phyloP scores from a whole-genome alignment of 2,888 invertebrate species.

The Escarpia spicata region DNA sequence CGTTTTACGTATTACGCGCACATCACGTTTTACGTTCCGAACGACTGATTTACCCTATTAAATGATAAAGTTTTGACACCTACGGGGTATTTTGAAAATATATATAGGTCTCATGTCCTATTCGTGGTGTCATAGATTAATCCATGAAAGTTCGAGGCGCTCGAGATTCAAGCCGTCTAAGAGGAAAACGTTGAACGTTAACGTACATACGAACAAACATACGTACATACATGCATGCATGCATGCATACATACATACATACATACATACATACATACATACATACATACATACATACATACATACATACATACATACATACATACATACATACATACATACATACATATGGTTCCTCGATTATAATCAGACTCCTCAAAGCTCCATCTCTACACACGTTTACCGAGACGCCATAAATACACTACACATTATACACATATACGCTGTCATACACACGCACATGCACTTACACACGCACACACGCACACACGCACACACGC shows the following conservation, averaged over 20 bases:
- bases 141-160: not conserved
- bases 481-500: not conserved
- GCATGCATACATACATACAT: not conserved
- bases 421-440: not conserved
- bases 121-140: not conserved
- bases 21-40: too few relatives aligned
- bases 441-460: not conserved
- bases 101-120: too few relatives aligned
- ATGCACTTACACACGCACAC: constrained; percentile 24
- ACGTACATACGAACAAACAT: constrained; percentile 10
- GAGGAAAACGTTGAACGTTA: too few relatives aligned
- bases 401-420: not conserved
- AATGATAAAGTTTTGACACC: too few relatives aligned
- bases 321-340: constrained; percentile 24
- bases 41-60: too few relatives aligned
- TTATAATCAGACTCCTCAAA: not conserved
- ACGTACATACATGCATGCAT: not conserved
- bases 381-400: not conserved
- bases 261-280: not conserved
- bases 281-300: not conserved
- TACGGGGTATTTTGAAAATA: too few relatives aligned
- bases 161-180: not conserved
- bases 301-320: constrained; percentile 17
- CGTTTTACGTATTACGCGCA: too few relatives aligned
- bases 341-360: constrained; percentile 18